Evolutionary conservation across 2,797 vertebrate genomes (phyloP).

Genomic region (Oreonectes daqikongensis): DNA sequence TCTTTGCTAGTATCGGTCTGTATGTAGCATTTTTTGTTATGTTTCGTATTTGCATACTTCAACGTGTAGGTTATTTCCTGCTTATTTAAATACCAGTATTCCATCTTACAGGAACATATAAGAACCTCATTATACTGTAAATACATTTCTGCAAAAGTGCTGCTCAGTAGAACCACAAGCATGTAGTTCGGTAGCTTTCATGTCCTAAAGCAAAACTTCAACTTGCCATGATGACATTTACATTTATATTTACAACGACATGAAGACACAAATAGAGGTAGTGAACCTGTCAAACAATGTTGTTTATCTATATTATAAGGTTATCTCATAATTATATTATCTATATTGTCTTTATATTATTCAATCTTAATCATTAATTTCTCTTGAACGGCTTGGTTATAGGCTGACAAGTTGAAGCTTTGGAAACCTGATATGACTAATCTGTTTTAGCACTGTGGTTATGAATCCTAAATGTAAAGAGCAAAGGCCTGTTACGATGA

Average conservation of each 20-base stretch:
- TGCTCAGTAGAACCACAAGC: neutral
- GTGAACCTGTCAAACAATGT: neutral
- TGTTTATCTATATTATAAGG: constrained; percentile 5
- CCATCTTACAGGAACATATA: too few species aligned
- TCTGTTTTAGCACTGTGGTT: constrained; percentile 24
- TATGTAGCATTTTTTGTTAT: neutral
- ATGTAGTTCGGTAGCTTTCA: neutral
- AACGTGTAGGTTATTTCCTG: neutral
- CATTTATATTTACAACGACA: too few species aligned
- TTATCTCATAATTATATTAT: too few species aligned
- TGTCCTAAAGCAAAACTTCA: constrained; percentile 2
- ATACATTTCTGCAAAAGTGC: constrained; percentile 3
- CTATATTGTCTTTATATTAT: too few species aligned
- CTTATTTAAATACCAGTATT: neutral
- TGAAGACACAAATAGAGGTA: neutral
- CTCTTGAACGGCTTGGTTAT: neutral
- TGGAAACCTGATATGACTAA: constrained; percentile 27
- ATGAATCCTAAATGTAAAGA: constrained; percentile 19
- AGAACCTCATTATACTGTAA: neutral
- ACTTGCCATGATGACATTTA: neutral
- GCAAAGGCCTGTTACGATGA: constrained; percentile 2
- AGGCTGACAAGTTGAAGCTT: constrained; percentile 15
- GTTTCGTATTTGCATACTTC: constrained; percentile 1
- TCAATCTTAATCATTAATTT: too few species aligned
- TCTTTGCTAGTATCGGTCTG: neutral